phyloP scores from a whole-genome alignment of 2,797 vertebrate species.

The Champsocephalus gunnari region DNA sequence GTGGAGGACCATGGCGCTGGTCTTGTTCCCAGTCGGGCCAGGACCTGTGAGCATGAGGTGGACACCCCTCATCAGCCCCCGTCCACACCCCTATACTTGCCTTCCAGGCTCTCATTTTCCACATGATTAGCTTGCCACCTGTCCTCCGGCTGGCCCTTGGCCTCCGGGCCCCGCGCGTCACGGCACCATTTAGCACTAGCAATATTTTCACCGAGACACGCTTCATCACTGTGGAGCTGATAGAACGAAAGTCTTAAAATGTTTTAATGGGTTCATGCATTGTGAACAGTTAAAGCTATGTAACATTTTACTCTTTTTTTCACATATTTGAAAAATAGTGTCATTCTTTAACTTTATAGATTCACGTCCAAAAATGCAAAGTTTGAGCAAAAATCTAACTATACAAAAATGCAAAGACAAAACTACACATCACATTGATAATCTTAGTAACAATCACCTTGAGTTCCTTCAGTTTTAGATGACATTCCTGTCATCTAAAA shows the following conservation, averaged over 20 bases:
- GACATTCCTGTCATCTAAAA: neutral
- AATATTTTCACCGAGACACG: slow-evolving; percentile 74
- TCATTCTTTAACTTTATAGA: slow-evolving; percentile 6
- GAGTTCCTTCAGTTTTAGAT: slow-evolving; percentile 21
- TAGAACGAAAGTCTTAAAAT: slow-evolving; percentile 6
- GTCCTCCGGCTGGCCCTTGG: slow-evolving; percentile 80
- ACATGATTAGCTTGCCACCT: slow-evolving; percentile 88
- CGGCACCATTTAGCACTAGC: slow-evolving; percentile 79
- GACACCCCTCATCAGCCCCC: slow-evolving; percentile 78
- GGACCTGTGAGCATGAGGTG: slow-evolving; percentile 76
- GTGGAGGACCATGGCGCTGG: slow-evolving; percentile 60
- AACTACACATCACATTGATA: neutral
- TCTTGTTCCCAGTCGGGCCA: slow-evolving; percentile 76
- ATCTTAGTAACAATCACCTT: neutral
- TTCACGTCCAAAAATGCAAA: neutral
- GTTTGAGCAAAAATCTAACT: neutral
- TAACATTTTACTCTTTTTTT: neutral
- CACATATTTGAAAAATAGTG: neutral
- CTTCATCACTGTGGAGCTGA: slow-evolving; percentile 51
- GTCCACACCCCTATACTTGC: slow-evolving; percentile 66
- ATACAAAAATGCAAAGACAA: neutral
- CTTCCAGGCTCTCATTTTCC: slow-evolving; percentile 86
- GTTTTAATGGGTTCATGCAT: neutral
- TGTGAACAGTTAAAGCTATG: neutral
- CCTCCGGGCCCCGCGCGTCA: slow-evolving; percentile 67